Evolutionary conservation across 2,113 vertebrate genomes (phyloP), one percentile per base, ranked within the genome.

Genomic region (Gavia stellata): DNA sequence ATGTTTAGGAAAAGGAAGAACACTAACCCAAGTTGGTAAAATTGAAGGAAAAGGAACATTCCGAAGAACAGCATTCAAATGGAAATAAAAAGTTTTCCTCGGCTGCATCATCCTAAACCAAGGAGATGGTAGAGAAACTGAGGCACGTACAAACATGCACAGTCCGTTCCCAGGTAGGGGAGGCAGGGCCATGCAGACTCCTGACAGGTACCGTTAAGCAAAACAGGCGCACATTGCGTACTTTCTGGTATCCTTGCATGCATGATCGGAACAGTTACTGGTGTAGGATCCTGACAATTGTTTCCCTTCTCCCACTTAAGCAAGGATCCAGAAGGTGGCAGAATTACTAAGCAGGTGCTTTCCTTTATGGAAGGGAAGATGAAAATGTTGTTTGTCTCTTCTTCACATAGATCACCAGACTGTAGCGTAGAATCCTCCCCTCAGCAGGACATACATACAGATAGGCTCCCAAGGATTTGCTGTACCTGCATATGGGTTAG

Each of bases 311-410:
- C n/a, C 71, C 33, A n/a, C 49, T 52, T 68, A 44, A 0, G 17
- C 19, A 63, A n/a, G 55, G 90, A 52, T 82, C 79, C 92, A 77
- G 75, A 90, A 88, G 80, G 86, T 86, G 67, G 71, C 90, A 92
- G 82, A 66, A 81, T 67, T 75, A 92, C 53, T 65, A 50, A 75
- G 71, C 62, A 90, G 79, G 82, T 88, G 53, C 58, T 92, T 81
- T 75, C 23, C 47, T 65, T 71, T 16, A 13, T 14, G 24, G 52
- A 74, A 24, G 29, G 72, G 55, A 50, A 38, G 45, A n/a, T 77
- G 56, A 75, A 66, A 36, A 3, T 10, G 21, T 29, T 72, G 26
- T 86, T 67, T 45, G 6, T 33, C 36, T 79, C 38, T 24, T 50
- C 63, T 52, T 73, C 55, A 21, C 28, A 5, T 12, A 79, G 47